Conservation (phyloP, 1,140 invertebrate genomes). For the Hestina assimilis region DNA sequence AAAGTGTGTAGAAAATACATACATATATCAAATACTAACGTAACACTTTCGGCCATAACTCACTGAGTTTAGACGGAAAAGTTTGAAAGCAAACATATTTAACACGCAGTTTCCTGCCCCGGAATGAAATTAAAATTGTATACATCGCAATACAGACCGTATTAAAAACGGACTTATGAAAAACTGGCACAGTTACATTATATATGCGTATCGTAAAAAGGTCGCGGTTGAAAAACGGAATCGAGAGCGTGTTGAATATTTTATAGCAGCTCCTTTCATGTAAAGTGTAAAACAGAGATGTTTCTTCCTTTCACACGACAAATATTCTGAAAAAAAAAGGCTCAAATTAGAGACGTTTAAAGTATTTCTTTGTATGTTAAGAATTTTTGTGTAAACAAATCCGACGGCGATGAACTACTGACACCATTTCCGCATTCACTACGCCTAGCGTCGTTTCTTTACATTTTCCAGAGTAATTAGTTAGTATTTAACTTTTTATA, state of each 20-base stretch:
- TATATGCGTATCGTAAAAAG: constrained; percentile 41
- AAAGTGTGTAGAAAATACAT: constrained; percentile 23
- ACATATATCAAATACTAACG: constrained; percentile 28
- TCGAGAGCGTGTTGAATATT: constrained; percentile 48
- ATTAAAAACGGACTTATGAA: constrained; percentile 23
- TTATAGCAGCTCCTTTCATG: constrained; percentile 45
- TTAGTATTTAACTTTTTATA: constrained; percentile 18
- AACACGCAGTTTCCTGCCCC: constrained; percentile 19
- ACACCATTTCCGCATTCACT: constrained; percentile 24
- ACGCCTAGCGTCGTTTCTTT: constrained; percentile 24
- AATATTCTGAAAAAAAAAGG: neutral
- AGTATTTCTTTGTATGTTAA: constrained; percentile 18
- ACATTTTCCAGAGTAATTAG: constrained; percentile 25
- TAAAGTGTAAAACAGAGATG: constrained; percentile 35
- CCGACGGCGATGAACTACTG: constrained; percentile 24
- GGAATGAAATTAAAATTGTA: constrained; percentile 41
- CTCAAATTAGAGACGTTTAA: constrained; percentile 17
- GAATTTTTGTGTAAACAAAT: constrained; percentile 22
- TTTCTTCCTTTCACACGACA: neutral
- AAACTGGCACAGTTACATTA: constrained; percentile 30
- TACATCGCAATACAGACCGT: constrained; percentile 14
- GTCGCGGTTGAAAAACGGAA: constrained; percentile 43
- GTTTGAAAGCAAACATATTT: constrained; percentile 36
- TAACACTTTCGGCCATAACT: constrained; percentile 27
- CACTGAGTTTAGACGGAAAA: constrained; percentile 20